These are phyloP conservation scores for Progne subis DNA, from an alignment of 2,113 vertebrate species.

Conservation along the genomic window DNA sequence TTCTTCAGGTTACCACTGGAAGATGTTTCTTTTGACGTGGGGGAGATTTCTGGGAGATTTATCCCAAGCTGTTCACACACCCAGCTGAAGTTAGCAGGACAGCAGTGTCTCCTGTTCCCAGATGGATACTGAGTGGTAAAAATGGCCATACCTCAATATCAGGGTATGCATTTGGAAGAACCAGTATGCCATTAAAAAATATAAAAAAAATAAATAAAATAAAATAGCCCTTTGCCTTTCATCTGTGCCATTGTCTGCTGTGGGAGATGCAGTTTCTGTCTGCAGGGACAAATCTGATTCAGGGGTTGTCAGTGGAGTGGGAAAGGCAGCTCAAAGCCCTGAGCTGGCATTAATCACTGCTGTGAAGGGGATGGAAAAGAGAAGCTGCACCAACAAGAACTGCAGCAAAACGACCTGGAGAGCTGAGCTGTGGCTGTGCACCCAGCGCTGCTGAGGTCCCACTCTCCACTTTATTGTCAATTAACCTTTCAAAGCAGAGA, in stretches of 20 bases:
- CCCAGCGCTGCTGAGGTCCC: not conserved
- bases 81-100: not conserved
- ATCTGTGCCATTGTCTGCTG: not conserved
- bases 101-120: not conserved
- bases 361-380: not conserved
- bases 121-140: not conserved
- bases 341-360: not conserved
- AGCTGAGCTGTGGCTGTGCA: not conserved
- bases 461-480: not conserved
- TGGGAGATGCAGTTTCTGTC: not conserved
- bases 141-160: not conserved
- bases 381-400: accelerated
- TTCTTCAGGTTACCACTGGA: not conserved
- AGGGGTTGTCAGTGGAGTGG: not conserved
- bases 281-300: not conserved
- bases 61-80: not conserved
- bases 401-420: not conserved
- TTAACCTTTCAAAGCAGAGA: not conserved
- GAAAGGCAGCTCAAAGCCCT: not conserved
- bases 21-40: not conserved
- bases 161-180: not conserved
- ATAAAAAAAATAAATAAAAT: not conserved
- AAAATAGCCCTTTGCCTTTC: not conserved
- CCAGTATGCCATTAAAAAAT: not conserved
- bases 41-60: not conserved